phyloP scores from a whole-genome alignment of 2,797 vertebrate species.

The Pampus argenteus region DNA sequence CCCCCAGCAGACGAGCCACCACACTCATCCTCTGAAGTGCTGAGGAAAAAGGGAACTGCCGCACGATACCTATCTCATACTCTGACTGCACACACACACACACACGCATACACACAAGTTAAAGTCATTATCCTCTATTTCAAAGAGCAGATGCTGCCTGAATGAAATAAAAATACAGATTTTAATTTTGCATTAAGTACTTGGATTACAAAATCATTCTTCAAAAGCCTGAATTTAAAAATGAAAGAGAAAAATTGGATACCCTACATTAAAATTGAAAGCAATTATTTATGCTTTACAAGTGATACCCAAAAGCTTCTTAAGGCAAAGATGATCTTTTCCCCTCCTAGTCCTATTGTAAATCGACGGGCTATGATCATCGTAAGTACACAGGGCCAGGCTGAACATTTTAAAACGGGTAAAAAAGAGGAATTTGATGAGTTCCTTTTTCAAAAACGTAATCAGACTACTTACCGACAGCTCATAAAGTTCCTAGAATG shows the following conservation, averaged over 20 bases:
- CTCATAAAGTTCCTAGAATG: slow-evolving; percentile 93
- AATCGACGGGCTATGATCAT: no score
- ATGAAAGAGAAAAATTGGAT: neutral
- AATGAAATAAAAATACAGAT: neutral
- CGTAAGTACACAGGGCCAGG: no score
- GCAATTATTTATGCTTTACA: neutral
- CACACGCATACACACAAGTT: neutral
- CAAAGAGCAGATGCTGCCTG: neutral
- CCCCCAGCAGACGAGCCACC: slow-evolving; percentile 91
- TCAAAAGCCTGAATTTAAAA: neutral
- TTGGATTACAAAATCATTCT: neutral
- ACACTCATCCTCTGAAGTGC: slow-evolving; percentile 96
- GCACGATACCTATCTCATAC: slow-evolving; percentile 97
- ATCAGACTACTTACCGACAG: slow-evolving; percentile 88
- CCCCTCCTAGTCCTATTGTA: no score
- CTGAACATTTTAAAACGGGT: neutral
- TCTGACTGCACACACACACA: slow-evolving; percentile 78
- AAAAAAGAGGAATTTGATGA: neutral
- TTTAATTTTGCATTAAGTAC: neutral
- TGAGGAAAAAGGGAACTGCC: slow-evolving; percentile 98
- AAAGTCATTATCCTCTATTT: no score
- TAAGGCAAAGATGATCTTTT: no score
- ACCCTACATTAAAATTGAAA: neutral
- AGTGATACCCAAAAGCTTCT: neutral
- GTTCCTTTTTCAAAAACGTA: slow-evolving; percentile 6